Evolutionary conservation across 1,140 invertebrate genomes (phyloP).

Genomic region (Caenorhabditis remanei): DNA sequence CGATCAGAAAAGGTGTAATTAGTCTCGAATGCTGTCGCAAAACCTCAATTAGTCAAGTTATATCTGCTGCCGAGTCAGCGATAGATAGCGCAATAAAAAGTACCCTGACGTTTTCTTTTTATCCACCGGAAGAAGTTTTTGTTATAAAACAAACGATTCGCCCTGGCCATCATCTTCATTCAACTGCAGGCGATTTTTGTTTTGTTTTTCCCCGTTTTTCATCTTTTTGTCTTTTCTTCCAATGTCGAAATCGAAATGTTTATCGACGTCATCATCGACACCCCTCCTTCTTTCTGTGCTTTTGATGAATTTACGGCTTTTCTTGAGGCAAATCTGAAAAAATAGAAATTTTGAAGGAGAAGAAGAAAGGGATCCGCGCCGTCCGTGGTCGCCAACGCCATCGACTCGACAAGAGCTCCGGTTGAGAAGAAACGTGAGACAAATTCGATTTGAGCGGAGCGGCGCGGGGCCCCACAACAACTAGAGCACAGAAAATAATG

Average conservation of each 20-base stretch:
- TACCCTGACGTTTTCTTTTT: neutral
- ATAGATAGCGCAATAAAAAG: slow-evolving; percentile 31
- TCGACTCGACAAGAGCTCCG: slow-evolving; percentile 14
- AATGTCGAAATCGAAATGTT: slow-evolving; percentile 55
- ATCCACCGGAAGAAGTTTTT: neutral
- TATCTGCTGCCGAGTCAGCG: slow-evolving; percentile 11
- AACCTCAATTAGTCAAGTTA: neutral
- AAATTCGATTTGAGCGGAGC: slow-evolving; percentile 45
- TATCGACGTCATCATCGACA: slow-evolving; percentile 47
- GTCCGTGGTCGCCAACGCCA: too few relatives aligned
- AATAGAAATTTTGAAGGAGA: neutral
- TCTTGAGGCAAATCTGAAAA: neutral
- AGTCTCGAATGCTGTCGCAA: too few relatives aligned
- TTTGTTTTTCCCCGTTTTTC: slow-evolving; percentile 31
- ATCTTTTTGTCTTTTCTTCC: neutral
- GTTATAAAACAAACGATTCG: slow-evolving; percentile 31
- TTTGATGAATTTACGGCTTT: slow-evolving; percentile 38
- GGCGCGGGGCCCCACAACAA: neutral
- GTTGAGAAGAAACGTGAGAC: slow-evolving; percentile 47
- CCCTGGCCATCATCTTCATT: neutral
- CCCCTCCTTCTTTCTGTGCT: neutral
- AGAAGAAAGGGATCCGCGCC: neutral
- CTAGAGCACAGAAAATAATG: slow-evolving; percentile 34
- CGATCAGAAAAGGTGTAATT: too few relatives aligned
- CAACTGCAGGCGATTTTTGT: slow-evolving; percentile 1